Conservation (phyloP, 2,113 vertebrate species). For the Paracanthobrama guichenoti region DNA sequence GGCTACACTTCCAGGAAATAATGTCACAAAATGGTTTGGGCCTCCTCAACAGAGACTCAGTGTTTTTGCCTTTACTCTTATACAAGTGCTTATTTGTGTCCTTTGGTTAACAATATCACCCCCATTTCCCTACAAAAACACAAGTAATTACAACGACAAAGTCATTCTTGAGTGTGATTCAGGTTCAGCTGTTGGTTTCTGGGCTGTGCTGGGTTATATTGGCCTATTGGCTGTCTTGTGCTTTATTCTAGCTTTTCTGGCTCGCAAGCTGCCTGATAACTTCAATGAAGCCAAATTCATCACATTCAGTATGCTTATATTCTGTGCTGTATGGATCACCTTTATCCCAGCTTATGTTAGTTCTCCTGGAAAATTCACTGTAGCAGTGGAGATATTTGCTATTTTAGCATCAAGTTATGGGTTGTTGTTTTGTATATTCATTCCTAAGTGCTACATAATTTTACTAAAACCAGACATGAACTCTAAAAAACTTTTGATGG, state of each 20-base stretch:
- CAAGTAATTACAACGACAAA: constrained; percentile 66
- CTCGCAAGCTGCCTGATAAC: constrained; percentile 71
- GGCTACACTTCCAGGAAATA: too few relatives aligned
- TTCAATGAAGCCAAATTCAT: constrained; percentile 75
- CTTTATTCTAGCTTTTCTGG: constrained; percentile 72
- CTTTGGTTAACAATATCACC: constrained; percentile 72
- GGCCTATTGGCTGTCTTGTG: constrained; percentile 70
- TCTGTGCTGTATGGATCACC: constrained; percentile 74
- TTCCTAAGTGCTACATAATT: constrained; percentile 76
- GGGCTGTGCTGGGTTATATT: constrained; percentile 75
- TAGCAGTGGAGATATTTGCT: constrained; percentile 77
- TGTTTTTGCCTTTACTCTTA: constrained; percentile 68
- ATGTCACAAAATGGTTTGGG: too few relatives aligned
- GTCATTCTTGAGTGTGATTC: constrained; percentile 73
- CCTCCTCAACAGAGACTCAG: constrained; percentile 49
- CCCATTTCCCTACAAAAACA: constrained; percentile 71
- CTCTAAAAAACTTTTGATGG: constrained; percentile 72
- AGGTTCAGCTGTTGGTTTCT: constrained; percentile 71
- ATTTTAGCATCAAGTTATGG: constrained; percentile 77
- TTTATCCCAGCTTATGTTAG: constrained; percentile 77
- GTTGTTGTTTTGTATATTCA: constrained; percentile 74
- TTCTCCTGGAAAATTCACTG: constrained; percentile 75
- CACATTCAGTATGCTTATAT: constrained; percentile 76
- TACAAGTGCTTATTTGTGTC: constrained; percentile 71
- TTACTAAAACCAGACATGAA: constrained; percentile 75